Evolutionary conservation across 2,113 vertebrate genomes (phyloP).

Genomic region (Labeo rohita): DNA sequence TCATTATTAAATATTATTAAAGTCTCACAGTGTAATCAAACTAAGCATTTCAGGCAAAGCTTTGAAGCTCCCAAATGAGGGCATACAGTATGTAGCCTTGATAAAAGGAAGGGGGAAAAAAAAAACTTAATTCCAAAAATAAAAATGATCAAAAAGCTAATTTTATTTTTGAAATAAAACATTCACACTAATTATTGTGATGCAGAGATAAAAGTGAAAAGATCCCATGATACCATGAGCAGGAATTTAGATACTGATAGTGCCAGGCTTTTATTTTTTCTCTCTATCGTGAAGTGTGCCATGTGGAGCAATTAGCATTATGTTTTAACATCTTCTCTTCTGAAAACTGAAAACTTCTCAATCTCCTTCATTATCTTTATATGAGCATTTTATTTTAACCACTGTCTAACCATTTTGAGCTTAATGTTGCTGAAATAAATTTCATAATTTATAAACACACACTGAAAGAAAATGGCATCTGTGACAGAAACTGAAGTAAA

Average conservation of each 20-base stretch:
- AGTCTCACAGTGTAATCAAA: not conserved
- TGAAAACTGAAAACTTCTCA: not conserved
- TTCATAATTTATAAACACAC: not conserved
- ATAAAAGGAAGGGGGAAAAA: not conserved
- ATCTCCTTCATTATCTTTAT: not conserved
- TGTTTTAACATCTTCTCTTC: not conserved
- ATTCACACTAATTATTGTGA: constrained; percentile 14
- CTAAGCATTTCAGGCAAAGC: constrained; percentile 11
- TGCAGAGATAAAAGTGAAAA: constrained; percentile 64
- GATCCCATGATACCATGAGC: constrained; percentile 67
- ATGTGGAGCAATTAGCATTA: constrained; percentile 14
- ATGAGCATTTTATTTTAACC: not conserved
- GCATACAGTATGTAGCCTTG: not conserved
- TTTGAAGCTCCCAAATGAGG: constrained; percentile 27
- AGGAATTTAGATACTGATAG: constrained; percentile 64
- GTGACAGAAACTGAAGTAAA: not conserved
- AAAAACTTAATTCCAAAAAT: constrained; percentile 27
- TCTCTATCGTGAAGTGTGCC: not conserved
- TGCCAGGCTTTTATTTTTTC: not conserved
- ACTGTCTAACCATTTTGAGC: not conserved
- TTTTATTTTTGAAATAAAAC: constrained; percentile 11
- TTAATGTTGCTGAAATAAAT: not conserved
- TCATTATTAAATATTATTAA: not conserved
- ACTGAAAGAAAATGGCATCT: not conserved
- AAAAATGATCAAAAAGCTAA: constrained; percentile 1